Base-by-base conservation (phyloP, 2,888 invertebrate species). In the Macroteleia sp. region DNA sequence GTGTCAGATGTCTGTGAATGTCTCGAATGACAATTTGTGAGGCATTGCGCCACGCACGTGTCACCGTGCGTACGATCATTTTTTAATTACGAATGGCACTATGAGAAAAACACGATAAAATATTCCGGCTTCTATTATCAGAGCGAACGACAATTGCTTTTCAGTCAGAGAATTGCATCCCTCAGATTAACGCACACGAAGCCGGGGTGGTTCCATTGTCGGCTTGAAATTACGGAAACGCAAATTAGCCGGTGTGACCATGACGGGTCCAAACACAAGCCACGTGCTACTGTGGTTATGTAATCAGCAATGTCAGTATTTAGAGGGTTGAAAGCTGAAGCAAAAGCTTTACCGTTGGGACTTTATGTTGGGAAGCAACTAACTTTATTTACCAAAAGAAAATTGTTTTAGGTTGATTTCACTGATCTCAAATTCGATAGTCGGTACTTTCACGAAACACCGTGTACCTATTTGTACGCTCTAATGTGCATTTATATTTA, bases 181-280 rank as follows among this genome's bases (percentile, higher is more conserved):
- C 69, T 50, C 36, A 16, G 75, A 74, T 67, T 34, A 52, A 48
- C 61, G 77, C 25, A 56, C 50, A 56, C 42, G 54, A 52, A 41
- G 42, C 34, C 41, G 64, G 76, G 30, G 74, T 30, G 67, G 56
- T 41, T 34, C 71, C 76, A 85, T 85, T 85, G 83, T 86, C 81
- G 81, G 75, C 36, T 76, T 79, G 86, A 87, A 88, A 88, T 89
- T 86, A 87, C 87, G 87, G 88, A 89, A 89, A 89, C 87, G 89
- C 90, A 90, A 91, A 90, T 91, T 91, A 89, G 89, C 90, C 87
- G 85, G 89, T 89, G 90, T 88, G 89, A 90, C 85, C 85, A 83
- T 90, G 90, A 90, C 90, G 89, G 87, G 84, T 84, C 85, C 87
- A 88, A 88, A 87, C 88, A 82, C 81, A 83, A 69, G 90, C 85